These are phyloP conservation scores for sheep (Ovis aries) DNA, from an alignment of 2,113 vertebrate genomes.

Conservation along the genomic window DNA sequence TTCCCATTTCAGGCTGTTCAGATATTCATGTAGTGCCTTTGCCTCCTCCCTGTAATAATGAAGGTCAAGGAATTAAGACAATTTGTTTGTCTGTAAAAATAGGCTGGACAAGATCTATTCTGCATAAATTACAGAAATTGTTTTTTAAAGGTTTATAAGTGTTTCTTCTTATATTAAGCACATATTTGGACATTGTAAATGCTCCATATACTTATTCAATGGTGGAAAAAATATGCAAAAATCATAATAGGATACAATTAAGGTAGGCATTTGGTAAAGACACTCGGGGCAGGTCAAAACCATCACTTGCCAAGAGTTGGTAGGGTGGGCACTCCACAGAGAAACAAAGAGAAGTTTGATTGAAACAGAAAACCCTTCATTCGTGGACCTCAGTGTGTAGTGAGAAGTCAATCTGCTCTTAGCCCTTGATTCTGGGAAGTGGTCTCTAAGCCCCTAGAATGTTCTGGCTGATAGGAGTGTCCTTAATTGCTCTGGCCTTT, in stretches of 20 bases:
- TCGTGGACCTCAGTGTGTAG: rapidly evolving
- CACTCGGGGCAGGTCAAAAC: neutral
- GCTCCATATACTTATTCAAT: neutral
- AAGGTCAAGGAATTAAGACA: neutral
- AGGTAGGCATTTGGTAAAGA: neutral
- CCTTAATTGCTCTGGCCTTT: no score
- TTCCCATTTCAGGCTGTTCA: neutral
- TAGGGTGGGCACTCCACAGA: no score
- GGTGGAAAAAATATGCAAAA: no score
- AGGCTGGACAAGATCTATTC: rapidly evolving
- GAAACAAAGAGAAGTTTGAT: neutral
- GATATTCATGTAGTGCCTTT: rapidly evolving
- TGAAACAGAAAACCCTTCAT: neutral
- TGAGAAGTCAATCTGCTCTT: neutral
- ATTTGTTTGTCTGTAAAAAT: neutral
- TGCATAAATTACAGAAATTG: neutral
- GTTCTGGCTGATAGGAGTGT: neutral
- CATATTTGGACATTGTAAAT: rapidly evolving
- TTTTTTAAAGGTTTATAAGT: neutral
- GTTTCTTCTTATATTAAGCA: neutral
- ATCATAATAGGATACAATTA: neutral
- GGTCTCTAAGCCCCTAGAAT: neutral
- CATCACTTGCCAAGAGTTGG: neutral
- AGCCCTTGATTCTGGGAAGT: neutral
- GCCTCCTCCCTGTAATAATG: neutral